Evolutionary conservation across 2,888 invertebrate species (phyloP), one percentile per base, ranked within the genome.

Genomic region (Philonicus albiceps): DNA sequence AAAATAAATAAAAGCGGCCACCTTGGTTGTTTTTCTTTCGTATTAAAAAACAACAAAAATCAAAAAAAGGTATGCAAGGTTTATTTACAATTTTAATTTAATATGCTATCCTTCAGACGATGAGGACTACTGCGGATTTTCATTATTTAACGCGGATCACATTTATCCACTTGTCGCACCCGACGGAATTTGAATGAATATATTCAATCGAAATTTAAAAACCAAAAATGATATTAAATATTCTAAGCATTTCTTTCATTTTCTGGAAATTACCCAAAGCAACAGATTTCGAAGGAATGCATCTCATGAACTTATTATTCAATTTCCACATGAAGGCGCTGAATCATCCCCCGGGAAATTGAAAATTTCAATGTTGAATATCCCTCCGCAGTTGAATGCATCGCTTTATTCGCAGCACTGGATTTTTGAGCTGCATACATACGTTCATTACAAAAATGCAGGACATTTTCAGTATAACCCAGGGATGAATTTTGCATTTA

Each of bases 401-500:
- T 1, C 16, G n/a, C 49, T 49, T 16, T 49, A n/a, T 49, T 49
- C n/a, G 49, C 49, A n/a, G 64, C 64, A 19, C 13, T 64, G 27
- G 11, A 53, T 78, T 64, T 27, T 27, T 22, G 49, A 11, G 43
- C 27, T 78, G 3, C 22, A 78, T 49, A 76, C 37, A 76, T 76
- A 30, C 40, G 49, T 27, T 78, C 78, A 27, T 78, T 78, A 78
- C 30, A 27, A 78, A 78, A 43, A 49, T 34, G 6, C 1, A 49
- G 6, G 6, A 40, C 40, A 43, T n/a, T n/a, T n/a, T n/a, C 27
- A 78, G 22, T 49, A 13, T 43, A 78, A 78, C 78, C 30, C 13
- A 49, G 27, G n/a, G 34, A 81, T 81, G 64, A 64, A 34, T 81
- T 81, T 64, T 81, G 81, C 81, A 81, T 81, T 55, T 81, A 81